These are phyloP conservation scores for Alcedo quadribrachys DNA, from an alignment of 2,797 vertebrate species.

Conservation along the genomic window DNA sequence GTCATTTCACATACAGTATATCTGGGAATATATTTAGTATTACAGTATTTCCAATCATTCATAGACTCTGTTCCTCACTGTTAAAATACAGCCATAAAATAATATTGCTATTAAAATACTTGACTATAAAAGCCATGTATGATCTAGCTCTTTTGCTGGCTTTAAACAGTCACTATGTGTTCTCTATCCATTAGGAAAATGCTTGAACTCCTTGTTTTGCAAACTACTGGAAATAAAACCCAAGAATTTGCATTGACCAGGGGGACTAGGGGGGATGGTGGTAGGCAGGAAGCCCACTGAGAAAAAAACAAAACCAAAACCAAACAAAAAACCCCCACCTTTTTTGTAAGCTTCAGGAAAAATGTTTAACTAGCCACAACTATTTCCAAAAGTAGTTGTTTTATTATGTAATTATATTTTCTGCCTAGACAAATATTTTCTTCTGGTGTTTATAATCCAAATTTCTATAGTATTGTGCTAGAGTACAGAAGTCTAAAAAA, in stretches of 20 bases:
- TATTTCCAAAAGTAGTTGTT: not conserved
- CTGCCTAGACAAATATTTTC: not conserved
- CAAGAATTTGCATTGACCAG: not conserved
- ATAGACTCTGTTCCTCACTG: not conserved
- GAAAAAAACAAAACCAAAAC: not conserved
- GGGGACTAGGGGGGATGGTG: not conserved
- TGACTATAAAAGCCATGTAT: not conserved
- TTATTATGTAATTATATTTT: slow-evolving; percentile 24
- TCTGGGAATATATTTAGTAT: not conserved
- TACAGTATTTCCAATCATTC: not conserved
- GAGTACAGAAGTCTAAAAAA: not conserved
- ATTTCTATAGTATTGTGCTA: not conserved
- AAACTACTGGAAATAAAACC: not conserved
- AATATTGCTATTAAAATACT: not conserved
- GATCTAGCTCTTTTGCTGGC: not conserved
- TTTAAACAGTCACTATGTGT: not conserved
- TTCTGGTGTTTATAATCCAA: not conserved
- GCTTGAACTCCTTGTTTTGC: not conserved
- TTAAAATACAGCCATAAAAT: slow-evolving; percentile 2
- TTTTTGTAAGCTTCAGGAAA: not conserved
- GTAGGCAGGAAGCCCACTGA: not conserved
- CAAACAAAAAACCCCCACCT: not conserved
- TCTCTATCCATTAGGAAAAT: not conserved
- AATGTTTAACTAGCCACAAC: not conserved
- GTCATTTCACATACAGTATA: not conserved